phyloP scores from a whole-genome alignment of 2,888 invertebrate species.

The Melieria picta region DNA sequence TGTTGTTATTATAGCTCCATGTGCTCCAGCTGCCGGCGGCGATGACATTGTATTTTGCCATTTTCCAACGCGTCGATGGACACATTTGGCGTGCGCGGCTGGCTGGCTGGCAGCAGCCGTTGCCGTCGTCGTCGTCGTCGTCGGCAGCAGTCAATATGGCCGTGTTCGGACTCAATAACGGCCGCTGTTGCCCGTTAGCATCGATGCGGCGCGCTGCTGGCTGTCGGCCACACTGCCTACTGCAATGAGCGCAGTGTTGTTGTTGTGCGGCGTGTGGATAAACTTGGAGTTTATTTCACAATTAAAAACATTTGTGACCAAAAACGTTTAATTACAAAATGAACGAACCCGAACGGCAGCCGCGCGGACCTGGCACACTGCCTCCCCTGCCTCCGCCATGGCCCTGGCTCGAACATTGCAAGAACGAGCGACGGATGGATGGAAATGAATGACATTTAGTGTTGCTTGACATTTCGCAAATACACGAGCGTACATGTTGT shows the following conservation, averaged over 20 bases:
- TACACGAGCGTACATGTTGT: too few relatives aligned
- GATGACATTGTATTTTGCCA: background rate
- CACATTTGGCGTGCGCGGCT: too few relatives aligned
- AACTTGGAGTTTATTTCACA: slow-evolving; percentile 35
- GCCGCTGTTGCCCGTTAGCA: background rate
- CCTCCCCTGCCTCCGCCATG: background rate
- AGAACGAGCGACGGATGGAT: background rate
- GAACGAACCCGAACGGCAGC: slow-evolving; percentile 16
- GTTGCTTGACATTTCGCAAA: slow-evolving; percentile 16
- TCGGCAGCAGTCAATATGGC: too few relatives aligned
- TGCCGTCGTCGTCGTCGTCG: too few relatives aligned
- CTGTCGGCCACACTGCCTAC: background rate
- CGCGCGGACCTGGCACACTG: background rate
- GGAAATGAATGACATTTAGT: slow-evolving; percentile 14
- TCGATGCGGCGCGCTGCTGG: too few relatives aligned
- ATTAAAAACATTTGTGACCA: slow-evolving; percentile 38
- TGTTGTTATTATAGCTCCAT: background rate
- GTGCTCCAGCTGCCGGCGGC: background rate
- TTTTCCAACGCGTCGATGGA: too few relatives aligned
- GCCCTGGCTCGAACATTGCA: background rate
- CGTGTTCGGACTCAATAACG: slow-evolving; percentile 25
- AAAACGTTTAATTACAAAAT: slow-evolving; percentile 38
- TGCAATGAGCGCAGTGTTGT: background rate
- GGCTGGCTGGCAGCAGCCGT: too few relatives aligned
- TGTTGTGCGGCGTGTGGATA: slow-evolving; percentile 13